Evolutionary conservation across 2,797 vertebrate genomes (phyloP).

Genomic region (Triplophysa bombifrons): DNA sequence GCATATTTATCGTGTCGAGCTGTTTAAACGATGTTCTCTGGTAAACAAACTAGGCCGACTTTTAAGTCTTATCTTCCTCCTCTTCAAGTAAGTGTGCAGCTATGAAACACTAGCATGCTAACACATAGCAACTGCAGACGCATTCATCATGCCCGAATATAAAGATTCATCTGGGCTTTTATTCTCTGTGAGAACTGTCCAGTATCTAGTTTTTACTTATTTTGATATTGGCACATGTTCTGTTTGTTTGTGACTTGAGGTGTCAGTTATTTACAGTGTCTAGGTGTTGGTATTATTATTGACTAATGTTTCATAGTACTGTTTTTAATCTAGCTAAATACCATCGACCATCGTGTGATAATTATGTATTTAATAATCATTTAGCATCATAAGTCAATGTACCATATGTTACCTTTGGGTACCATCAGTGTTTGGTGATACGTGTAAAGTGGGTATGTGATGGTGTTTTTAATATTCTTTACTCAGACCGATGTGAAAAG

Average conservation of each 20-base stretch:
- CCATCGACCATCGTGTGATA: no score
- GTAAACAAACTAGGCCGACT: conserved; percentile 83
- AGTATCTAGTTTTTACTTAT: not conserved
- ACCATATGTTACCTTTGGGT: not conserved
- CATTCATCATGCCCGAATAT: not conserved
- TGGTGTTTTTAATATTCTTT: conserved; percentile 4
- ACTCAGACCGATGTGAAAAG: conserved; percentile 82
- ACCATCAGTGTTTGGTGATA: not conserved
- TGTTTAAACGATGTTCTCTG: conserved; percentile 83
- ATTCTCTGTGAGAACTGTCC: not conserved
- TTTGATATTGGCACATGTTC: not conserved
- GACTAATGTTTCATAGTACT: not conserved
- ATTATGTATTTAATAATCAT: not conserved
- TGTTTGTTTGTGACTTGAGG: not conserved
- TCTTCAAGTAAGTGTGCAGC: conserved; percentile 78
- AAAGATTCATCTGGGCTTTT: not conserved
- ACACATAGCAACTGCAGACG: conserved; percentile 11
- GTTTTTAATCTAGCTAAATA: no score
- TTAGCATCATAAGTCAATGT: not conserved
- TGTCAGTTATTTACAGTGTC: not conserved
- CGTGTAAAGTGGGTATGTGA: not conserved
- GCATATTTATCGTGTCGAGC: not conserved
- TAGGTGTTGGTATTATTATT: not conserved
- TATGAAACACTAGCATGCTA: conserved; percentile 26
- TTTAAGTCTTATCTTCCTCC: conserved; percentile 92